phyloP scores from a whole-genome alignment of 2,888 invertebrate genomes.

The Meganola albula region DNA sequence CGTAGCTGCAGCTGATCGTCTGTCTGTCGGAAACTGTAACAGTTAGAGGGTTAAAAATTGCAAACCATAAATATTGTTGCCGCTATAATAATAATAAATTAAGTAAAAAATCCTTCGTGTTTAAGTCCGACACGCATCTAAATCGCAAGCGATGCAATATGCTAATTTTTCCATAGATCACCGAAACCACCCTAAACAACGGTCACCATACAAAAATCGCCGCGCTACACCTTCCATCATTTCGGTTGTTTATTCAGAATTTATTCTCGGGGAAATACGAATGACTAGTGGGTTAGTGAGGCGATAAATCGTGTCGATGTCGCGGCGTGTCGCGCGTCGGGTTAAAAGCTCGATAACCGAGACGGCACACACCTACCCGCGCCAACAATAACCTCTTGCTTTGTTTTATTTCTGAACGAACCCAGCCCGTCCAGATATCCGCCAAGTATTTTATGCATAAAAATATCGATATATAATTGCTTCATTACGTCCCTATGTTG shows the following conservation, averaged over 20 bases:
- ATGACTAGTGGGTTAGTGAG: conserved; percentile 73
- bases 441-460: conserved; percentile 77
- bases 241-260: conserved; percentile 60
- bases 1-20: no score
- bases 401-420: conserved; percentile 70
- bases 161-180: conserved; percentile 23
- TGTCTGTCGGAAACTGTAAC: no score
- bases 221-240: conserved; percentile 52
- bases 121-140: background rate
- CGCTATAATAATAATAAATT: background rate
- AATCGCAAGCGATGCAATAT: conserved; percentile 18
- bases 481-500: conserved; percentile 77
- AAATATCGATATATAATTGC: conserved; percentile 79
- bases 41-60: no score
- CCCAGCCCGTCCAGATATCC: conserved; percentile 65
- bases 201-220: conserved; percentile 28
- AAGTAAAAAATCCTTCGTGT: background rate
- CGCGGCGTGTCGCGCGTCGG: conserved; percentile 73
- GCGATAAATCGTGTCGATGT: conserved; percentile 73
- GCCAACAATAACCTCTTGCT: conserved; percentile 71
- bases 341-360: conserved; percentile 77
- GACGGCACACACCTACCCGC: conserved; percentile 70
- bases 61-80: no score
- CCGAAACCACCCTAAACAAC: conserved; percentile 23
- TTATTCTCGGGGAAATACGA: conserved; percentile 71